phyloP scores from a whole-genome alignment of 2,797 vertebrate species.

The Enteromius paludinosus region DNA sequence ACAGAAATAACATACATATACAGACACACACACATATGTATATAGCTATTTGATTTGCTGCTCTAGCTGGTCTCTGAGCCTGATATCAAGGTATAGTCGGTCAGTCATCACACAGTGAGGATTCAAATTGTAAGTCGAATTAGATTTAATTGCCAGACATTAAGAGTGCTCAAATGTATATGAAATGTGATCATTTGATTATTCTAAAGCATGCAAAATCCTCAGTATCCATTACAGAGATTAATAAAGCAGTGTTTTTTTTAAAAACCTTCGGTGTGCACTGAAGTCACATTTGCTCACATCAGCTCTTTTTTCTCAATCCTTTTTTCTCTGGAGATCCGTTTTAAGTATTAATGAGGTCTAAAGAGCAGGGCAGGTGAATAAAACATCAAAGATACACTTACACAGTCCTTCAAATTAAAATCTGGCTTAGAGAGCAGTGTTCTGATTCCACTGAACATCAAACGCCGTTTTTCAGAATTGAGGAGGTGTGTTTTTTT shows the following conservation, averaged over 20 bases:
- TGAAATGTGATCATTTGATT: neutral
- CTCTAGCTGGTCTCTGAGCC: neutral
- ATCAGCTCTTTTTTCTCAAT: constrained; percentile 31
- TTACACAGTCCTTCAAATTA: constrained; percentile 48
- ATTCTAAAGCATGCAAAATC: constrained; percentile 10
- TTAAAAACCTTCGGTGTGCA: constrained; percentile 1
- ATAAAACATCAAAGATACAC: constrained; percentile 62
- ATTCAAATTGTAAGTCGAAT: neutral
- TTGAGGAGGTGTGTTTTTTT: neutral
- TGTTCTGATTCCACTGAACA: constrained; percentile 48
- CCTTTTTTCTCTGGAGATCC: constrained; percentile 27
- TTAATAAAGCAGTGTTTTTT: constrained; percentile 2
- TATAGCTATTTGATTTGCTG: neutral
- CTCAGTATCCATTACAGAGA: constrained; percentile 7
- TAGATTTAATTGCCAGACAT: neutral
- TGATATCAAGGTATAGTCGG: neutral
- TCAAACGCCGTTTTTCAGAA: constrained; percentile 46
- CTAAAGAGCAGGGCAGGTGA: constrained; percentile 55
- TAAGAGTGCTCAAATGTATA: constrained; percentile 3
- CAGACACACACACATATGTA: neutral
- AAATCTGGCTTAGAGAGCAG: constrained; percentile 44
- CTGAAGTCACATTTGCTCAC: constrained; percentile 31
- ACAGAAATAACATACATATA: neutral
- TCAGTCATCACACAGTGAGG: neutral
- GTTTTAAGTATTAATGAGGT: constrained; percentile 53